Conservation (phyloP, 2,888 invertebrate genomes). For the Hecatera dysodea region DNA sequence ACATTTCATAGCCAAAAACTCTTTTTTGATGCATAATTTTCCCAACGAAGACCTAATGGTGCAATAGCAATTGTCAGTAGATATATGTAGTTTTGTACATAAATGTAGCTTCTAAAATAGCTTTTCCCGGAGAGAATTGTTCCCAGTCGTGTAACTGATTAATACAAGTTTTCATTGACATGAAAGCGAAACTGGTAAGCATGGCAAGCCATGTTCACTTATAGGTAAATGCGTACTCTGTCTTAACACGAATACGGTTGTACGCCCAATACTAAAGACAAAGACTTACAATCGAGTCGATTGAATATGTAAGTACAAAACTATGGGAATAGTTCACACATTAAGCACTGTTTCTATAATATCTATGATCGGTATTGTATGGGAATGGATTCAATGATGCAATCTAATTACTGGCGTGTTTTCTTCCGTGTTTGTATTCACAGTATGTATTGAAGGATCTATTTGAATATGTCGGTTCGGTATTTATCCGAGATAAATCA, state of each 20-base stretch:
- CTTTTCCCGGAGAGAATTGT: neutral
- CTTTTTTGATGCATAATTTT: constrained; percentile 11
- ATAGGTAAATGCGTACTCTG: constrained; percentile 22
- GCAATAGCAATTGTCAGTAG: neutral
- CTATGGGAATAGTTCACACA: constrained; percentile 69
- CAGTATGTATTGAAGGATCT: constrained; percentile 39
- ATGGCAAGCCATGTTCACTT: neutral
- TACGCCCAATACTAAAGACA: constrained; percentile 51
- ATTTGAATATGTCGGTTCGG: constrained; percentile 38
- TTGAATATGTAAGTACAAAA: constrained; percentile 45
- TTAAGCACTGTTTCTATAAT: constrained; percentile 57
- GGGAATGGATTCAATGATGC: constrained; percentile 65
- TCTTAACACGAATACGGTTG: constrained; percentile 38
- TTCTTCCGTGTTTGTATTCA: constrained; percentile 59
- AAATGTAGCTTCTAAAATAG: neutral
- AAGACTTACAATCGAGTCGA: constrained; percentile 49
- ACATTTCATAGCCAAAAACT: too few relatives aligned
- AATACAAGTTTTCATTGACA: constrained; percentile 4
- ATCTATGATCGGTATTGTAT: constrained; percentile 66
- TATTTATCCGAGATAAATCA: constrained; percentile 36
- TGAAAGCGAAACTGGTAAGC: constrained; percentile 38
- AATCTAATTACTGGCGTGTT: constrained; percentile 60
- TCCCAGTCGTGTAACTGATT: constrained; percentile 9
- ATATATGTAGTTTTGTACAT: neutral
- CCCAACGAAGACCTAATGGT: neutral